phyloP scores from a whole-genome alignment of 1,140 invertebrate species.

The Maconellicoccus hirsutus region DNA sequence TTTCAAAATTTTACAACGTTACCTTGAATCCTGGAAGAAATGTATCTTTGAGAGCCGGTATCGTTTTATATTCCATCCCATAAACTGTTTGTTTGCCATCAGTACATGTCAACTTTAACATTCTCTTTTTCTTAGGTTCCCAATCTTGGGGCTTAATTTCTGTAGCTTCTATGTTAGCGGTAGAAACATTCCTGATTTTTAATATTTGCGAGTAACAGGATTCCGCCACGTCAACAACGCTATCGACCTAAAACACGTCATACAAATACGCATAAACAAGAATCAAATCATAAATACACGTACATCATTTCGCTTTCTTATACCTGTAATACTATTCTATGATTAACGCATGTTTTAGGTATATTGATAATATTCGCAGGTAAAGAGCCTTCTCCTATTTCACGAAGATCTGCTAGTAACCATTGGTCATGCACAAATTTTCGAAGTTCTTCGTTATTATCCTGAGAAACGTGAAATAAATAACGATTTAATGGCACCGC shows the following conservation, averaged over 20 bases:
- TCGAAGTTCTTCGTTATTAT: slow-evolving; percentile 25
- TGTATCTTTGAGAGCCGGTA: slow-evolving; percentile 46
- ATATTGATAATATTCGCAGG: slow-evolving; percentile 39
- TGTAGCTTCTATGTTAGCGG: slow-evolving; percentile 40
- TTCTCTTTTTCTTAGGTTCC: slow-evolving; percentile 33
- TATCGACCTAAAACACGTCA: slow-evolving; percentile 36
- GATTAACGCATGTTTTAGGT: slow-evolving; percentile 37
- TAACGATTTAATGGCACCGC: background rate
- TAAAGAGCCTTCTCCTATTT: slow-evolving; percentile 43
- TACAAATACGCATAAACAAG: background rate
- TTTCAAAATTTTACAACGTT: background rate
- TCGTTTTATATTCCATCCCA: slow-evolving; percentile 59
- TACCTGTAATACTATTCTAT: slow-evolving; percentile 48
- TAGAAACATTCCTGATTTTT: slow-evolving; percentile 44
- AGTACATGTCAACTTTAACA: slow-evolving; percentile 58
- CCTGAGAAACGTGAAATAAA: slow-evolving; percentile 24
- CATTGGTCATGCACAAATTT: slow-evolving; percentile 44
- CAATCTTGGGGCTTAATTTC: slow-evolving; percentile 36
- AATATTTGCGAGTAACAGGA: slow-evolving; percentile 51
- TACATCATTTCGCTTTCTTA: background rate
- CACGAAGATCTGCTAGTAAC: slow-evolving; percentile 46
- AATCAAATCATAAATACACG: background rate
- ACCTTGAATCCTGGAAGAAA: slow-evolving; percentile 54
- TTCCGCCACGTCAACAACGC: slow-evolving; percentile 44
- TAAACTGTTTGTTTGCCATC: slow-evolving; percentile 58